A percentile compares a stretch with the other conserved stretches of the same genome.
Evolutionary conservation across 2,888 invertebrate species (phyloP).

Genomic region (Erebia aethiops): DNA sequence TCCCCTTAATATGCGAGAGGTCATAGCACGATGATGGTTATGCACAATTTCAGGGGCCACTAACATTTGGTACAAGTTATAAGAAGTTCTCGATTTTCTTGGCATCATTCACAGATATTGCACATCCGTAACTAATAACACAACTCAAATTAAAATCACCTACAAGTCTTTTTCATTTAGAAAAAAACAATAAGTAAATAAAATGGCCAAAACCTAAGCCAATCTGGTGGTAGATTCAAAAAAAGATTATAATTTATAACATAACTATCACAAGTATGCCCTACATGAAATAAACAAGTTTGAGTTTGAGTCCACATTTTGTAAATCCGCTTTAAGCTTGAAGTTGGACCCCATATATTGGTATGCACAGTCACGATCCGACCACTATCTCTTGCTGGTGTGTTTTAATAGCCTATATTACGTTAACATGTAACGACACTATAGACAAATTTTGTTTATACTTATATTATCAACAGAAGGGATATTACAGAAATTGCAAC

Average conservation of each 20-base stretch:
- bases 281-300: no score
- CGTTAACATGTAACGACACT: conserved; percentile 5
- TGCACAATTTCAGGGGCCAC: conserved; percentile 77
- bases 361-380: conserved; percentile 75
- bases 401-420: conserved; percentile 64
- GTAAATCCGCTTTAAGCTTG: conserved; percentile 41
- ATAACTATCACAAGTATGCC: no score
- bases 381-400: conserved; percentile 64
- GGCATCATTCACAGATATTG: background rate
- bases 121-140: background rate
- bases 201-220: no score
- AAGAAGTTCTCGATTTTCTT: conserved; percentile 26
- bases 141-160: no score
- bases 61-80: conserved; percentile 47
- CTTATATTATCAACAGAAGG: background rate
- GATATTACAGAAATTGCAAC: background rate
- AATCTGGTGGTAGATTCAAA: no score
- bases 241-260: no score
- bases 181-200: no score
- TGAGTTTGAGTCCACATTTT: background rate
- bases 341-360: conserved; percentile 43
- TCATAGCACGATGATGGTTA: conserved; percentile 71
- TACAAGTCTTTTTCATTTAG: no score
- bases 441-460: conserved; percentile 7
- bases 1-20: conserved; percentile 66